Conservation (phyloP, 1,140 invertebrate species). For the Paralvinella palmiformis region DNA sequence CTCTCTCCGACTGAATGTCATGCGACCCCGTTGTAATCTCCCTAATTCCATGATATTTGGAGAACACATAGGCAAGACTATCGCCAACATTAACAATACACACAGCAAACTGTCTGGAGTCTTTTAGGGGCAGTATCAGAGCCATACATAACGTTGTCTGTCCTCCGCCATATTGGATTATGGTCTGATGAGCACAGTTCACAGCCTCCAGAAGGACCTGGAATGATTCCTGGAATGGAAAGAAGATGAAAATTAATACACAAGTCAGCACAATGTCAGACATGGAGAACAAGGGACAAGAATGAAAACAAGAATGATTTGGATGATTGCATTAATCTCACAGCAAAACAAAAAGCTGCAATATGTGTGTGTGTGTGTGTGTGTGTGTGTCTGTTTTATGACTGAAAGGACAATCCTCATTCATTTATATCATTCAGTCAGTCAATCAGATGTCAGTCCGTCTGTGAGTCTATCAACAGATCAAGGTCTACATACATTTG, state of each 20-base stretch:
- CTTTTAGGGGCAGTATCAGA: conserved; percentile 62
- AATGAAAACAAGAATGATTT: too few relatives aligned
- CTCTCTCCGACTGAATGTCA: conserved; percentile 77
- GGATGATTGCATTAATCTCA: too few relatives aligned
- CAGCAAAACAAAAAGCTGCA: too few relatives aligned
- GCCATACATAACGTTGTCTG: conserved; percentile 80
- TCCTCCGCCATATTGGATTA: conserved; percentile 77
- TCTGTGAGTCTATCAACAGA: too few relatives aligned
- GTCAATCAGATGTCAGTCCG: too few relatives aligned
- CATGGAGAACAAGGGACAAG: too few relatives aligned
- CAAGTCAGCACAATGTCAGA: too few relatives aligned
- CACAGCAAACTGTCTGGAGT: conserved; percentile 64
- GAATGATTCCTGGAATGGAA: conserved; percentile 66
- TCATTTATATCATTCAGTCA: too few relatives aligned
- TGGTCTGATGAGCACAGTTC: conserved; percentile 80
- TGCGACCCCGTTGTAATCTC: conserved; percentile 69
- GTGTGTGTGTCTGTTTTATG: too few relatives aligned
- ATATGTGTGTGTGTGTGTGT: too few relatives aligned
- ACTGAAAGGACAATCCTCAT: too few relatives aligned
- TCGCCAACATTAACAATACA: conserved; percentile 90
- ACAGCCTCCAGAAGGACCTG: conserved; percentile 73
- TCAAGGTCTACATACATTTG: conserved; percentile 49
- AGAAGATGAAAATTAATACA: too few relatives aligned
- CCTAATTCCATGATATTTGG: conserved; percentile 66
- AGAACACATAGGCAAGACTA: conserved; percentile 82